Base-by-base conservation (phyloP, 2,888 invertebrate genomes). In the Ormyrus pomaceus region DNA sequence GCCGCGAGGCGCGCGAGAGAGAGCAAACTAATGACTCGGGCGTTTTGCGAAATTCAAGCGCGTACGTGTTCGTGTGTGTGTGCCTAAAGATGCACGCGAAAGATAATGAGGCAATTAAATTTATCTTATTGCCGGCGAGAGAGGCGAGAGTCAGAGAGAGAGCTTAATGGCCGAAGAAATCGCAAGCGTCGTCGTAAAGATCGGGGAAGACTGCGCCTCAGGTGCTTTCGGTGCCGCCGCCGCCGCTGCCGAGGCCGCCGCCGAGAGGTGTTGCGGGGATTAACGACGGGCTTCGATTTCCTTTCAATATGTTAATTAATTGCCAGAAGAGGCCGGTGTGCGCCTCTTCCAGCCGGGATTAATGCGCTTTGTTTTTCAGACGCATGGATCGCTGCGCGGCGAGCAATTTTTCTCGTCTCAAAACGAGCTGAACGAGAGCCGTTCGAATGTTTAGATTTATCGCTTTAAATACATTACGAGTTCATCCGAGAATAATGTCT, bases 21-120 rank as follows among this genome's bases (percentile, higher is more conserved):
- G 13, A 61, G 68, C n/a, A 74, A 79, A 73, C 74, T 79, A 79
- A 79, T 79, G 79, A 53, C 73, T 74, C 45, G 51, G 51, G n/a
- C 64, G 8, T 70, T 72, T 62, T 50, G 72, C 62, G 55, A 78
- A 73, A 68, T 68, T 73, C 73, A 13, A 78, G 46, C 13, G 13
- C 59, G 59, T 13, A 13, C 45, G 45, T 34, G 19, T 7, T 11
- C 4, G 34, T 34, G 10, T n/a, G 13, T 4, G 7, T 13, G 66
- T 56, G 50, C n/a, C 34, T 73, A 78, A 4, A 34, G 64, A 70
- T 56, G 50, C 59, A 64, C 34, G 68, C 51, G 34, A 3, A n/a
- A 56, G 74, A 79, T 79, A 79, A 75, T 65, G 64, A 75, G 79
- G 79, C 74, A 79, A 75, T 79, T 79, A 79, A 79, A 74, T 79